phyloP scores from a whole-genome alignment of 2,797 vertebrate genomes.

The Tachyglossus aculeatus region DNA sequence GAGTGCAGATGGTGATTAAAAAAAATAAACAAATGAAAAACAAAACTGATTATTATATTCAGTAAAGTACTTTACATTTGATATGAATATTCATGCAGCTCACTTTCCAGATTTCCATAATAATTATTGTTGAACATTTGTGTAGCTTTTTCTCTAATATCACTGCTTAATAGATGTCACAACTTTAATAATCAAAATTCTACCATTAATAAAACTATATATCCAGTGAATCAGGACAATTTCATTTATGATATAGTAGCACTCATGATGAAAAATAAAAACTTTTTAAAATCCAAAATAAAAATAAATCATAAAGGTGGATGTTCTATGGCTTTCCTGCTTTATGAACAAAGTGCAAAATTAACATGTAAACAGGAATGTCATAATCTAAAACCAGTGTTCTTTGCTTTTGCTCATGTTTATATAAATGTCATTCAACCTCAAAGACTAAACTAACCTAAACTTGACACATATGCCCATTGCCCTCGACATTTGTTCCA shows the following conservation, averaged over 20 bases:
- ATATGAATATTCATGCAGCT: conserved; percentile 32
- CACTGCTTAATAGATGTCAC: conserved; percentile 5
- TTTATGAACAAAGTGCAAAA: neutral
- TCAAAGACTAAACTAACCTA: too few species aligned
- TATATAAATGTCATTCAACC: too few species aligned
- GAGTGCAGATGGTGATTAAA: conserved; percentile 27
- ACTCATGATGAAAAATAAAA: conserved; percentile 56
- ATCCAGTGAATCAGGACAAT: conserved; percentile 46
- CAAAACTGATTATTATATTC: neutral
- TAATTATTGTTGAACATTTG: conserved; percentile 35
- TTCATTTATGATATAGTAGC: conserved; percentile 47
- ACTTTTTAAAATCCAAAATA: too few species aligned
- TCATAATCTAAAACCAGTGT: neutral
- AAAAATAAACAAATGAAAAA: conserved; percentile 48
- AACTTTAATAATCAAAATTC: conserved; percentile 34
- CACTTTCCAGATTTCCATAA: conserved; percentile 18
- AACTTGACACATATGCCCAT: too few species aligned
- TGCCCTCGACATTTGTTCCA: too few species aligned
- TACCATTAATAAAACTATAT: conserved; percentile 60
- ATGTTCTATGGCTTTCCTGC: too few species aligned
- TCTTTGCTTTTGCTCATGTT: too few species aligned
- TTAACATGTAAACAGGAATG: neutral
- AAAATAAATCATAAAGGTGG: too few species aligned
- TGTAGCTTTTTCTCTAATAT: neutral
- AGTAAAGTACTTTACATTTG: conserved; percentile 21